Conservation (phyloP, 23 tunicate genomes). For the Trididemnum clinides region DNA sequence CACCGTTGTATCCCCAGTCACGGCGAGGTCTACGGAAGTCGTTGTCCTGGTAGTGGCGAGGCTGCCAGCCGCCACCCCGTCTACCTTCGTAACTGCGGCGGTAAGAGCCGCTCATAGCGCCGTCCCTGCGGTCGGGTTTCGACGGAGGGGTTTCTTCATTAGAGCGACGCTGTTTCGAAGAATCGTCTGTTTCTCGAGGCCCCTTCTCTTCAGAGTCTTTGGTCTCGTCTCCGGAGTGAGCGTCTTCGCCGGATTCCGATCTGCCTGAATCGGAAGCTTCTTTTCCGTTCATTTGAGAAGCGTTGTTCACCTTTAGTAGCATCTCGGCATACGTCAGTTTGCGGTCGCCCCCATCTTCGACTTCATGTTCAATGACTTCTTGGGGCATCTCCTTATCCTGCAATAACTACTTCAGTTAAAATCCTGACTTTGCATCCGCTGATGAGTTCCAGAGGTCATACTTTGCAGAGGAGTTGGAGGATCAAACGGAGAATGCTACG, state of each 20-base stretch:
- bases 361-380: no score
- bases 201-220: neutral
- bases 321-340: constrained; percentile 17
- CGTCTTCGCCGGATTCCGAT: constrained; percentile 1
- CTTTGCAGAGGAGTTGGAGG: no score
- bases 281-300: constrained; percentile 20
- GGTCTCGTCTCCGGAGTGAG: neutral
- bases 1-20: constrained; percentile 1
- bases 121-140: neutral
- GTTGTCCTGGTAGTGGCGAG: neutral
- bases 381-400: no score
- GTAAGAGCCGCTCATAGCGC: neutral
- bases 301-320: neutral
- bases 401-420: no score
- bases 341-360: no score
- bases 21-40: neutral
- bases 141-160: neutral
- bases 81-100: neutral
- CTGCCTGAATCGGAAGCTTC: neutral
- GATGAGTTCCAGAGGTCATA: no score
- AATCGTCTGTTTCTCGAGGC: neutral
- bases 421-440: no score
- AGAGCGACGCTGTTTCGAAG: neutral
- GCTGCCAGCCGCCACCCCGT: constrained; percentile 7
- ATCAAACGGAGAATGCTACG: no score